phyloP scores from a whole-genome alignment of 2,113 vertebrate genomes.

The Orycteropus afer region DNA sequence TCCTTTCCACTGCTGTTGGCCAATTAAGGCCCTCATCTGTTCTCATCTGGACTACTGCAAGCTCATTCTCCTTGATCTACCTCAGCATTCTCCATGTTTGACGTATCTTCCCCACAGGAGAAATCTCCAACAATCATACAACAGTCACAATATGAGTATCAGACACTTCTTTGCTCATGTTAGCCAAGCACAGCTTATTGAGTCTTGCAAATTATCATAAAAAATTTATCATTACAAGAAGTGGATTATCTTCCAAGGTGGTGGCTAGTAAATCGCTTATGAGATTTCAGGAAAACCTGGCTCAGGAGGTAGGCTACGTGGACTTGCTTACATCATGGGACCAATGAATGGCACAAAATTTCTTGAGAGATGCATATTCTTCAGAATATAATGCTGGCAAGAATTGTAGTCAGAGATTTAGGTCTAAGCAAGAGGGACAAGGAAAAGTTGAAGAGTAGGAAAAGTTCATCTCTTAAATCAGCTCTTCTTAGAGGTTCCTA shows the following conservation, averaged over 20 bases:
- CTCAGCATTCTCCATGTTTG: neutral
- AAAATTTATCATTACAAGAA: conserved; percentile 4
- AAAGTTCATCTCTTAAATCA: neutral
- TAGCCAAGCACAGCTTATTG: neutral
- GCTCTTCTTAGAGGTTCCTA: neutral
- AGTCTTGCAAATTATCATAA: neutral
- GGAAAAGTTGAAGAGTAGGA: neutral
- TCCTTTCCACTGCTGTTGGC: neutral
- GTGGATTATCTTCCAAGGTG: neutral
- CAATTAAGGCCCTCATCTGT: neutral
- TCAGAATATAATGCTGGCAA: neutral
- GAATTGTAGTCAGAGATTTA: neutral
- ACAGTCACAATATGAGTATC: neutral
- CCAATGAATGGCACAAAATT: neutral
- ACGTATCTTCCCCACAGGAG: neutral
- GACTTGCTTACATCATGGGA: neutral
- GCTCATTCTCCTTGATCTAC: neutral
- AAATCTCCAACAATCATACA: conserved; percentile 1
- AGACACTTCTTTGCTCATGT: neutral
- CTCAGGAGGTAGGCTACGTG: neutral
- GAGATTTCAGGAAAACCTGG: neutral
- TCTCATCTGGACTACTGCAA: neutral
- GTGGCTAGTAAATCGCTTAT: neutral
- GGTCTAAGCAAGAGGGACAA: neutral
- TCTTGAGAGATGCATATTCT: neutral